Base-by-base conservation (phyloP, 2,888 invertebrate species). In the Rhyacophila evoluta region DNA sequence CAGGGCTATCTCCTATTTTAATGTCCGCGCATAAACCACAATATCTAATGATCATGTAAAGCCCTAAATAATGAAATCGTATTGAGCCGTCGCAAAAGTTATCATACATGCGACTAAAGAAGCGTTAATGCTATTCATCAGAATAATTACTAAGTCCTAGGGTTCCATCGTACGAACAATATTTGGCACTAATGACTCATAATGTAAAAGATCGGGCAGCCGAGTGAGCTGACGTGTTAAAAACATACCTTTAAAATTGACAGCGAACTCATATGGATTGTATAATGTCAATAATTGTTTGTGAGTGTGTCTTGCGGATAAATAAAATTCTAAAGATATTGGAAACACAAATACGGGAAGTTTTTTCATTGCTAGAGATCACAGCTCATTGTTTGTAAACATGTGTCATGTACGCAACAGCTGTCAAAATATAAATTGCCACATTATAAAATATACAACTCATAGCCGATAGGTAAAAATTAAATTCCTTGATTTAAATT, bases 321-420 rank as follows among this genome's bases (percentile, higher is more conserved):
- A 87, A 87, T 92, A 94, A 86, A 96, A 96, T 82, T 93, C 93
- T 81, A 96, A 88, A 37, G 91, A 91, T 77, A 93, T 91, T 27
- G 96, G 96, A 85, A 95, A 95, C 71, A 95, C 95, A 87, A 96
- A 95, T 73, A 96, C 94, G 81, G 96, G 95, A 85, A 95, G 91
- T 87, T 93, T 93, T 85, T 90, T 89, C 89, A 89, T 89, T 75
- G 76, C 37, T 41, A 69, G 28, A 55, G 55, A 19, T 55, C 10
- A 55, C 19, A 8, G 55, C 10, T 8, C 55, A 55, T 55, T 55
- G 55, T 55, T 55, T 55, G 55, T 55, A 55, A 55, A 55, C 55
- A 55, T 55, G 55, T 55, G 55, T 55, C 55, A 55, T 10, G 55
- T 55, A 25, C 55, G 25, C 55, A 55, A 19, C 25, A 55, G 25